Evolutionary conservation across 2,113 vertebrate genomes (phyloP).

Genomic region (Cathartes aura): DNA sequence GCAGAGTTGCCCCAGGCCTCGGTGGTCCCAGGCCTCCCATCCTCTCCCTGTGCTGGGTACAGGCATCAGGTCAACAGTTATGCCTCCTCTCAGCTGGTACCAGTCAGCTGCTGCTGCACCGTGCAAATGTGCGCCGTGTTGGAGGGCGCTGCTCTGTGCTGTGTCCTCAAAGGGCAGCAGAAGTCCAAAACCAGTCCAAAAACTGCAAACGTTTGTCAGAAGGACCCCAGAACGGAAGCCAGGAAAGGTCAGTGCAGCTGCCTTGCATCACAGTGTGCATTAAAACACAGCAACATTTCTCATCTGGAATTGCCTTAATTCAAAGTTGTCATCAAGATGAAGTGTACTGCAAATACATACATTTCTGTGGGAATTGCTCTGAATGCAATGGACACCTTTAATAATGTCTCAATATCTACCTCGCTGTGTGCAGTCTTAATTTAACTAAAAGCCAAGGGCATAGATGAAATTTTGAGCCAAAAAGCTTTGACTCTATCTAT

Average conservation of each 20-base stretch:
- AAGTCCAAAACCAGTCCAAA: not conserved
- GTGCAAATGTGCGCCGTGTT: fast-evolving
- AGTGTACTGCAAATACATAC: not conserved
- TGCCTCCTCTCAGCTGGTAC: not conserved
- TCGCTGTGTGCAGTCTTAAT: not conserved
- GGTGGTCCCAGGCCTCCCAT: not conserved
- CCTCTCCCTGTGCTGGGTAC: not conserved
- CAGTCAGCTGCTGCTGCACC: not conserved
- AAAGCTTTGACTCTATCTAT: not conserved
- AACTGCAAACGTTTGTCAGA: fast-evolving
- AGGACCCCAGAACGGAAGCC: not conserved
- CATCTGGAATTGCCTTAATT: not conserved
- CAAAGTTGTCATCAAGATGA: not conserved
- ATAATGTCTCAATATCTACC: not conserved
- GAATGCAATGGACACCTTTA: not conserved
- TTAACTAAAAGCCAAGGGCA: not conserved
- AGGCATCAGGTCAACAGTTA: not conserved
- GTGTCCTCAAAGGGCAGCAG: not conserved
- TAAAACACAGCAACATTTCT: not conserved
- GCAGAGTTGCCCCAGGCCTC: not conserved
- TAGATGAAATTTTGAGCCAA: not conserved
- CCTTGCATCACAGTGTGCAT: fast-evolving
- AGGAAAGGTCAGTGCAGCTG: not conserved
- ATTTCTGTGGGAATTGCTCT: not conserved
- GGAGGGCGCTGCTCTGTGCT: not conserved